Evolutionary conservation across 1,140 invertebrate genomes (phyloP), one percentile per base, ranked within the genome.

Genomic region (Dendroctonus valens): DNA sequence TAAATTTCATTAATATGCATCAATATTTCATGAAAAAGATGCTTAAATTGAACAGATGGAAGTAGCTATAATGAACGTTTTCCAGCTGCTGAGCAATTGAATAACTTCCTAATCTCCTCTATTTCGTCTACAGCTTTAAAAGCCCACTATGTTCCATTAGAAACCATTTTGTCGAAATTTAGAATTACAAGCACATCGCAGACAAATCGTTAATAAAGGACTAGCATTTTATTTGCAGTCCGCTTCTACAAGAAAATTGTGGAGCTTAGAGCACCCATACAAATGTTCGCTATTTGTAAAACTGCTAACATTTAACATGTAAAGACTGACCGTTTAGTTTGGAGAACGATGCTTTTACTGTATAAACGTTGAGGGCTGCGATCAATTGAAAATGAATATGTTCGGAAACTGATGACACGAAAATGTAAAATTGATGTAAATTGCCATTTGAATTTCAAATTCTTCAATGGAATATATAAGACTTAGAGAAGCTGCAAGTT

Each of bases 171-270:
- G 50, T n/a, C 8, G n/a, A 55, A 55, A 39, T 39, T 55, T 15
- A 40, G 14, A 55, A 55, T 55, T 55, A 40, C 37, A 55, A 55
- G 53, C 53, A 41, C 53, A 55, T 55, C 5, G 7, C 15, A 15
- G 53, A 55, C 53, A 55, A 55, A 55, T 55, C 53, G 53, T n/a
- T 55, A 55, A 55, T 55, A 55, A 55, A 55, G 41, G 53, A n/a
- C 53, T 12, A 26, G 12, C 15, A 15, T 37, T 55, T 55, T 55
- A 55, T 55, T 55, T 40, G 39, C 39, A 26, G 53, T 11, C 8
- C 39, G 53, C 41, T 55, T 26, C 53, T 40, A 26, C 53, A 55
- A 26, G 53, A 55, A 55, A 52, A 52, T 52, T 15, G 50, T 52
- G n/a, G 50, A 52, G 11, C 39, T 39, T 37, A n/a, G 7, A 26